These are phyloP conservation scores for Acrobeloides nanus DNA, from an alignment of 2,888 invertebrate species.

Conservation along the genomic window DNA sequence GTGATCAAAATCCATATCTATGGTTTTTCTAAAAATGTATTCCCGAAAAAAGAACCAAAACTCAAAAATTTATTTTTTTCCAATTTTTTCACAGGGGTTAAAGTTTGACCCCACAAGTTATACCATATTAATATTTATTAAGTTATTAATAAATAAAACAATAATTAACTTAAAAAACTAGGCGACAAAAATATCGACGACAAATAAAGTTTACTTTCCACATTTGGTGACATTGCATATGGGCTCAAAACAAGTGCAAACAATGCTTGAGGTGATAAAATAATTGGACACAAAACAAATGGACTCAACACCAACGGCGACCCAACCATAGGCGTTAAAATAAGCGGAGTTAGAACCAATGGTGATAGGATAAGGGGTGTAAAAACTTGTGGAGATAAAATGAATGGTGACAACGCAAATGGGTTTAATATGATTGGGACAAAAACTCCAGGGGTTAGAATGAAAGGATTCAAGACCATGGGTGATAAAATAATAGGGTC, in stretches of 20 bases:
- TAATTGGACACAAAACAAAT: constrained; percentile 47
- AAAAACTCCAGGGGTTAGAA: constrained; percentile 36
- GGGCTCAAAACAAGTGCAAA: constrained; percentile 49
- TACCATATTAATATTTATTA: too few species aligned
- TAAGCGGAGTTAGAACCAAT: constrained; percentile 41
- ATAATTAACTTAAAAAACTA: constrained; percentile 40
- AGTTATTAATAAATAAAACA: constrained; percentile 4
- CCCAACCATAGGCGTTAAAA: constrained; percentile 41
- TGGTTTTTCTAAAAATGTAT: too few species aligned
- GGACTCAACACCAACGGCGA: constrained; percentile 41
- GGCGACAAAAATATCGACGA: constrained; percentile 48
- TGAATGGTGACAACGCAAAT: constrained; percentile 41
- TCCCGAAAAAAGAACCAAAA: too few species aligned
- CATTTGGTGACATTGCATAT: constrained; percentile 45
- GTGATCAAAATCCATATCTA: too few species aligned
- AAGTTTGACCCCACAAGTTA: too few species aligned
- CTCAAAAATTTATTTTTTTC: too few species aligned
- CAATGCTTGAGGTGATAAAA: constrained; percentile 45
- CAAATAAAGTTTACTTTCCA: constrained; percentile 45
- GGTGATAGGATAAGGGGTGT: constrained; percentile 45
- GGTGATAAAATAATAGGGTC: constrained; percentile 27
- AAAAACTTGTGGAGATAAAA: constrained; percentile 44
- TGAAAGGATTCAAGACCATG: constrained; percentile 43
- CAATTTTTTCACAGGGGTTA: too few species aligned
- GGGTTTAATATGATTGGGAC: constrained; percentile 46